Conservation (phyloP, 2,888 invertebrate species). For the Perdita meconis region DNA sequence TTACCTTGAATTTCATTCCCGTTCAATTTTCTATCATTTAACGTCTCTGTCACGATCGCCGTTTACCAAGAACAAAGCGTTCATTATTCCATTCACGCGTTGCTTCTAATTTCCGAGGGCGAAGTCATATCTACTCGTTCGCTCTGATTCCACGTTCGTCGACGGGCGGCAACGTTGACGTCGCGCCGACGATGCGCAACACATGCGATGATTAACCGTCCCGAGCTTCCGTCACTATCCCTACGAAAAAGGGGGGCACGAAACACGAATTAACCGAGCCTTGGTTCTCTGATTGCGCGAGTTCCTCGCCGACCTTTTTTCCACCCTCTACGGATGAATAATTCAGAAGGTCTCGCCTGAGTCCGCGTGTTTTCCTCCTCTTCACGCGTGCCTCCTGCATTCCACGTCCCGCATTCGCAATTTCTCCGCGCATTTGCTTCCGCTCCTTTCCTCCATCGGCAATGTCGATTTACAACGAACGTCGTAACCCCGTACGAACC, state of each 20-base stretch:
- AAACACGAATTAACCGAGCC: slow-evolving; percentile 72
- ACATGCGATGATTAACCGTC: slow-evolving; percentile 67
- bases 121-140: slow-evolving; percentile 57
- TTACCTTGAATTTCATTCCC: slow-evolving; percentile 15
- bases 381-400: slow-evolving; percentile 35
- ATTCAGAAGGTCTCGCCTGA: slow-evolving; percentile 57
- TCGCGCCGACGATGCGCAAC: slow-evolving; percentile 17
- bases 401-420: slow-evolving; percentile 50
- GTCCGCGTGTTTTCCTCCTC: slow-evolving; percentile 31
- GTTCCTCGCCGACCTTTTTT: slow-evolving; percentile 58
- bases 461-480: background rate
- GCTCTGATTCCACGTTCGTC: slow-evolving; percentile 36
- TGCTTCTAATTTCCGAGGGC: slow-evolving; percentile 70
- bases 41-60: slow-evolving; percentile 35
- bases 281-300: slow-evolving; percentile 68
- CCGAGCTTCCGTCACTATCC: slow-evolving; percentile 51
- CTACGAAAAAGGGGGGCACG: slow-evolving; percentile 51
- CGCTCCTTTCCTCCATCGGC: slow-evolving; percentile 26
- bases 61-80: slow-evolving; percentile 58
- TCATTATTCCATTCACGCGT: slow-evolving; percentile 70
- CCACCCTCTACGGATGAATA: slow-evolving; percentile 55
- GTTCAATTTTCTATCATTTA: background rate
- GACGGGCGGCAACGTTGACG: slow-evolving; percentile 13
- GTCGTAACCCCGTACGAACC: no score
- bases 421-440: slow-evolving; percentile 36